Evolutionary conservation across 1,140 invertebrate species (phyloP), one percentile per base, ranked within the genome.

Genomic region (Monomorium pharaonis): DNA sequence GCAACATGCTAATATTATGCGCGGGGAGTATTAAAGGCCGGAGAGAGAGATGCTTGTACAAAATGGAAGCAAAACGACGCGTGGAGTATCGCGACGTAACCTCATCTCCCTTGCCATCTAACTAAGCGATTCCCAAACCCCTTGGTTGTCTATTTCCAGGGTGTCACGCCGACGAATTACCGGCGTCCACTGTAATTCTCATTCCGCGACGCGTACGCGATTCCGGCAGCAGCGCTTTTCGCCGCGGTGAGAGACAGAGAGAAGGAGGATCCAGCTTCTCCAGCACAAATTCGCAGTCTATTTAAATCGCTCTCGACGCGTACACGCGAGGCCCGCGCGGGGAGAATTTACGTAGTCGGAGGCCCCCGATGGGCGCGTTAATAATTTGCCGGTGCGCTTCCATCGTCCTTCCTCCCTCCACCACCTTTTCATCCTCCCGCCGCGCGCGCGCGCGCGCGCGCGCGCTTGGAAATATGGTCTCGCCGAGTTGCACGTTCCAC

Each of bases 261-360:
- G 42, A 30, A 9, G n/a, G 60, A 10, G 75, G n/a, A n/a, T n/a
- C n/a, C n/a, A n/a, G n/a, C n/a, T n/a, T n/a, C n/a, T 84, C 72
- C 80, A 30, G 88, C 87, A n/a, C n/a, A 63, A 86, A 86, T 85
- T 88, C 78, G 63, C 78, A 72, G 72, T 74, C 81, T 86, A 86
- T 89, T 89, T 77, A 84, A 89, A 89, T 89, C 87, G 88, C 85
- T 84, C 67, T 89, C 87, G 72, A 84, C n/a, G 75, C 49, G 44
- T 63, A 58, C n/a, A n/a, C 21, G 78, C 69, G 37, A 27, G 54
- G 12, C 49, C 63, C 65, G 42, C 65, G 51, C 69, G 49, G 21
- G n/a, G 76, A 60, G 75, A 89, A 88, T 88, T 89, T 88, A 83
- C 87, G 70, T 70, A 85, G 87, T 58, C 83, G 75, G 75, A 54